Base-by-base conservation (phyloP, 2,888 invertebrate species). In the Eledona agricola region DNA sequence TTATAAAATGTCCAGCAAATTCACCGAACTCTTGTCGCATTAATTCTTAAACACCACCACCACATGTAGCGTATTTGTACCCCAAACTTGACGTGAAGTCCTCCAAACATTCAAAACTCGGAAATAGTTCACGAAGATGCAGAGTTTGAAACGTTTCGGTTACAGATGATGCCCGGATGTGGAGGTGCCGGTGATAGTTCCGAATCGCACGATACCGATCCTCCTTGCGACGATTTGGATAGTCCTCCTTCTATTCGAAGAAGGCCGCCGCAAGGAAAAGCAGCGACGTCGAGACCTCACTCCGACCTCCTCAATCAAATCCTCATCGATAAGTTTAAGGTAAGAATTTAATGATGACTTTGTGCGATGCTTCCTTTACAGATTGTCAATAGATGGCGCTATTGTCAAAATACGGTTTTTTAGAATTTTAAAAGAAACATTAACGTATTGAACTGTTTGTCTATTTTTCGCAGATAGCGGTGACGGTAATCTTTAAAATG, bases 281-380 rank as follows among this genome's bases (percentile, higher is more conserved):
- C 75, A 64, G n/a, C n/a, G n/a, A n/a, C n/a, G n/a, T 77, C 77
- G 62, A 74, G 81, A 66, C 82, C 82, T 64, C 79, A 81, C 70
- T 82, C 82, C 57, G 81, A 82, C 70, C 78, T 81, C 69, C 78
- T 81, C 72, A 81, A 80, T 72, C 81, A 81, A 71, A 78, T 81
- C 71, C 78, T 81, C 64, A 80, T 81, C 68, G 82, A 82, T 71
- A 81, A 81, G 70, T 79, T 81, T 70, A 81, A 81, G 80, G 81
- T 81, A 70, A 72, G 70, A 29, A 12, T 29, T n/a, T n/a, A n/a
- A n/a, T n/a, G n/a, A n/a, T n/a, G n/a, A n/a, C n/a, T n/a, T n/a
- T 29, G 4, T 11, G 12, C 4, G 29, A 19, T 5, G 4, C 19
- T 1, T 19, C 6, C 4, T 19, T 19, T 19, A 4, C 19, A 4